Conservation (phyloP, 2,113 vertebrate genomes). For the Sitta europaea region DNA sequence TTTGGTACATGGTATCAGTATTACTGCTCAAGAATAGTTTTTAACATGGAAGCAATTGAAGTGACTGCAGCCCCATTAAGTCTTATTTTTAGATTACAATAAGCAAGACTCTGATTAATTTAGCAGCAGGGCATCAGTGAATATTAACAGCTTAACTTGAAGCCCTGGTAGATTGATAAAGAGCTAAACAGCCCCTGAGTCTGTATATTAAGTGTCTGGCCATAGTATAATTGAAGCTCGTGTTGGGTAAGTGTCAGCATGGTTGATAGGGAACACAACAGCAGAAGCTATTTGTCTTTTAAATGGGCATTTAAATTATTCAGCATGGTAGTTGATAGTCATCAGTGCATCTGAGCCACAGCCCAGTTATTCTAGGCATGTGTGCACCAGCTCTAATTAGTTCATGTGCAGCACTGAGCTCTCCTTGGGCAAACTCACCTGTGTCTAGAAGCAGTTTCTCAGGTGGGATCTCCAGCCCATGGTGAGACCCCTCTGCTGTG, state of each 20-base stretch:
- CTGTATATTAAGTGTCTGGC: constrained; percentile 1
- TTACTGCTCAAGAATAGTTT: neutral
- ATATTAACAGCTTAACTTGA: constrained; percentile 39
- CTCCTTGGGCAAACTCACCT: neutral
- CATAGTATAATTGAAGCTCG: neutral
- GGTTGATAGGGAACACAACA: neutral
- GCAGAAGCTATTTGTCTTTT: neutral
- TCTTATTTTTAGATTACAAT: constrained; percentile 40
- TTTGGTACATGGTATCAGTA: neutral
- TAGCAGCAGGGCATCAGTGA: constrained; percentile 24
- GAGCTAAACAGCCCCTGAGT: constrained; percentile 26
- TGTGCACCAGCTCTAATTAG: neutral
- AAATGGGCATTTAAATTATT: constrained; percentile 37
- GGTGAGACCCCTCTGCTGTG: neutral
- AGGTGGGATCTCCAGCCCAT: neutral
- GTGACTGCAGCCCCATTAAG: constrained; percentile 14
- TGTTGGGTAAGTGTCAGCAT: neutral
- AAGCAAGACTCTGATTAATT: constrained; percentile 59
- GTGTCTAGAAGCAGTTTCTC: neutral
- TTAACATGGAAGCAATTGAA: neutral
- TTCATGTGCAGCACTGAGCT: neutral
- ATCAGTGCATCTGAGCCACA: neutral
- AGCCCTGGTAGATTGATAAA: neutral
- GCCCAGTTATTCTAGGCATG: neutral
- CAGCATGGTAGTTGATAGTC: neutral